Conservation (phyloP, 2,888 invertebrate species). For the Hypena proboscidalis region DNA sequence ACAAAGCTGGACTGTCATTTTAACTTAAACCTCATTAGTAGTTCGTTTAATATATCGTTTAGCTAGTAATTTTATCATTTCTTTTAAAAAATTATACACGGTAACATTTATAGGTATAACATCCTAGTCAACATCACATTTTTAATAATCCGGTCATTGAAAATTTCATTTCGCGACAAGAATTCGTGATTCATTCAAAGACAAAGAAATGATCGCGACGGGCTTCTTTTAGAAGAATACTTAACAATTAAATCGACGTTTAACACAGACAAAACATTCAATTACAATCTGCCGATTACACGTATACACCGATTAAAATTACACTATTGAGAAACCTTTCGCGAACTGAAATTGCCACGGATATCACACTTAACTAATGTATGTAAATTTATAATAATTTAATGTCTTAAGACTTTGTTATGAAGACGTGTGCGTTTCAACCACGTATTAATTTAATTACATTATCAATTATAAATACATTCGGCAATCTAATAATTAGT, state of each 20-base stretch:
- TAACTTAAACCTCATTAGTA: conserved; percentile 47
- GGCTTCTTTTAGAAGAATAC: too few species aligned
- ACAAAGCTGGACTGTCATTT: conserved; percentile 22
- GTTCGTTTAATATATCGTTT: conserved; percentile 54
- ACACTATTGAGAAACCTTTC: neutral
- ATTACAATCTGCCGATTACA: too few species aligned
- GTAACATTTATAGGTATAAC: conserved; percentile 74
- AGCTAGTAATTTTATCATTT: conserved; percentile 55
- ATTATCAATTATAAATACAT: conserved; percentile 58
- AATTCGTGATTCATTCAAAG: neutral
- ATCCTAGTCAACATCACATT: conserved; percentile 82
- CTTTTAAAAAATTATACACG: conserved; percentile 76
- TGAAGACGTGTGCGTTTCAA: conserved; percentile 80
- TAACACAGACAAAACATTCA: too few species aligned
- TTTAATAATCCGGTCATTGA: conserved; percentile 57
- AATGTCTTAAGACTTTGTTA: conserved; percentile 45
- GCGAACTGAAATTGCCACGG: conserved; percentile 32
- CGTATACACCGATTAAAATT: neutral
- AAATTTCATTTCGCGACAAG: conserved; percentile 29
- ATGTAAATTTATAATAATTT: conserved; percentile 43
- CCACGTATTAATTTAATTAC: conserved; percentile 65
- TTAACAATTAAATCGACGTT: too few species aligned
- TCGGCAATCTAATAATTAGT: conserved; percentile 65
- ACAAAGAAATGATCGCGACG: conserved; percentile 1
- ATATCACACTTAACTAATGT: conserved; percentile 41